Evolutionary conservation across 2,888 invertebrate species (phyloP), one percentile per base, ranked within the genome.

Genomic region (Xestia xanthographa): DNA sequence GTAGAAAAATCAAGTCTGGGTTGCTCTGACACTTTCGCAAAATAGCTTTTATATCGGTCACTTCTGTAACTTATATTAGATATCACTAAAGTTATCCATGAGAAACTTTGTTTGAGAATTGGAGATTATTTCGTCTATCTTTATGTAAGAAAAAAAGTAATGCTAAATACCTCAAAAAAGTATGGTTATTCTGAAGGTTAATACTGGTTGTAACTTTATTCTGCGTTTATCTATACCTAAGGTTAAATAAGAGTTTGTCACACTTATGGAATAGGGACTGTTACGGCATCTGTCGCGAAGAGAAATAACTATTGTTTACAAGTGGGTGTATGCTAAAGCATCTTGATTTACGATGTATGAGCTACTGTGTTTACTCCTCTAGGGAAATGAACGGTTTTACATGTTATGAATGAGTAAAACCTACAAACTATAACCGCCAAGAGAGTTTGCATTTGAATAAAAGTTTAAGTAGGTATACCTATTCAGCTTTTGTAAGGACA

Each of bases 251-350:
- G 48, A 38, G 29, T n/a, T 22, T 50, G 38, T 58, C 38, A 41
- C 38, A 26, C 53, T 81, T 41, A 41, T 17, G 45, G 65, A 29
- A 66, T n/a, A 60, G 14, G 48, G 22, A 14, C 29, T 14, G 45
- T 69, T 66, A 29, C 58, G 53, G 76, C 81, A 62, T 76, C 66
- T 79, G 68, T 66, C 45, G 60, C 53, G 0, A 14, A n/a, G 20
- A 76, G 41, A 81, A 69, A 66, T 38, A 78, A 82, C 66, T 72
- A 78, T 78, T 73, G 60, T 38, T 78, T 69, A 26, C 82, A 69
- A 62, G 41, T 68, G 60, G 48, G 78, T 77, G 68, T 34, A 68
- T 43, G 53, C 45, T 67, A 65, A 48, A 34, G 34, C 60, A 62
- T 62, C 70, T 76, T 66, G 80, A 81, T 81, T 70, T 67, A 80